Percentiles rank a stretch among this genome's conserved stretches.
Evolutionary conservation across 2,888 invertebrate genomes (phyloP).

Genomic region (Aphodius granarius): DNA sequence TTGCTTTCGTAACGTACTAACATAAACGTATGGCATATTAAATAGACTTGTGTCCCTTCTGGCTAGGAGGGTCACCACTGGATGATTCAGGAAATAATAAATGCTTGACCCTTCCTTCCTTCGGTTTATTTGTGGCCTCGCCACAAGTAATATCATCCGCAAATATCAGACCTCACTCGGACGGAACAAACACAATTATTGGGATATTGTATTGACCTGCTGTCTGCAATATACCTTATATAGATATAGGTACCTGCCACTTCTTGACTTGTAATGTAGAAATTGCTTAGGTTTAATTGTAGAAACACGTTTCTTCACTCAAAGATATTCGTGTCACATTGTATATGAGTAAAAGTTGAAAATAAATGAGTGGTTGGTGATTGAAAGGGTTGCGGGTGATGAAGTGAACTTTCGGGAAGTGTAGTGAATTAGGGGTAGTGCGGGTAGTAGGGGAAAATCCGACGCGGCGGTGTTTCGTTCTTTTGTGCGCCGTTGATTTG

Average conservation of each 20-base stretch:
- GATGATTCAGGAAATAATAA: not conserved
- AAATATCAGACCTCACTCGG: not conserved
- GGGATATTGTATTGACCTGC: not conserved
- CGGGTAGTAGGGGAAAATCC: not conserved
- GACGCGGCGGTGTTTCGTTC: not conserved
- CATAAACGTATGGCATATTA: too few relatives aligned
- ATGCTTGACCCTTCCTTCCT: not conserved
- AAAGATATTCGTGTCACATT: too few relatives aligned
- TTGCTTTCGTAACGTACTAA: not conserved
- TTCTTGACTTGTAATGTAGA: too few relatives aligned
- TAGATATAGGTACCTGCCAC: too few relatives aligned
- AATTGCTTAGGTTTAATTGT: too few relatives aligned
- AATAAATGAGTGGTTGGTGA: too few relatives aligned
- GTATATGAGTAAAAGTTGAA: too few relatives aligned
- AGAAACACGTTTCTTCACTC: too few relatives aligned
- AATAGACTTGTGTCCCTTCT: not conserved
- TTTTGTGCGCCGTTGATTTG: not conserved
- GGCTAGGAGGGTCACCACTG: not conserved
- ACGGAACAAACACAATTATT: not conserved
- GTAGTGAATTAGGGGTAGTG: not conserved
- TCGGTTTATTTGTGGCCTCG: not conserved
- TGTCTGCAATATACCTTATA: too few relatives aligned
- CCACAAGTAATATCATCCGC: not conserved
- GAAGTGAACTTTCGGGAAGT: not conserved
- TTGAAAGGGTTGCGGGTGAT: not conserved